phyloP scores from a whole-genome alignment of 1,140 invertebrate genomes.

The Brachionus rubens region DNA sequence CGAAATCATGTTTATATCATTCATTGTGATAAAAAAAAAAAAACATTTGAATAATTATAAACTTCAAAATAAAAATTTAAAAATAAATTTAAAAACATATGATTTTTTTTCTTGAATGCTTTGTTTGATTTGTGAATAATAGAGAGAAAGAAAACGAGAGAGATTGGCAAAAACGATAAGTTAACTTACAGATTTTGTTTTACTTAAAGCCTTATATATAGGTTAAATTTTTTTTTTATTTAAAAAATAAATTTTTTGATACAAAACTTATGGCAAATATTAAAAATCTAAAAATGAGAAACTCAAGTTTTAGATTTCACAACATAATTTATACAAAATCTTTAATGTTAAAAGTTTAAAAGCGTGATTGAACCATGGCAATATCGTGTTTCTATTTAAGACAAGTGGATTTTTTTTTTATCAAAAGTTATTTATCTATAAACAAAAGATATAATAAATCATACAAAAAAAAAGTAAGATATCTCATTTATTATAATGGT shows the following conservation, averaged over 20 bases:
- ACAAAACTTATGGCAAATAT: neutral
- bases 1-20: slow-evolving; percentile 11
- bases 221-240: neutral
- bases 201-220: neutral
- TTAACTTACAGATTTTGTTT: slow-evolving; percentile 13
- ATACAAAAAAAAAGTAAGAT: too few relatives aligned
- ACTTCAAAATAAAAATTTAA: too few relatives aligned
- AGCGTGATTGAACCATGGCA: slow-evolving; percentile 31
- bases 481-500: too few relatives aligned
- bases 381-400: neutral
- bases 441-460: too few relatives aligned
- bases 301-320: neutral
- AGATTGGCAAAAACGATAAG: too few relatives aligned
- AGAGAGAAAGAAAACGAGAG: too few relatives aligned
- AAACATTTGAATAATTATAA: too few relatives aligned
- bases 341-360: slow-evolving; percentile 45
- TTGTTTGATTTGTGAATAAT: too few relatives aligned
- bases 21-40: neutral
- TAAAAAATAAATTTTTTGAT: neutral
- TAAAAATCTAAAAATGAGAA: neutral
- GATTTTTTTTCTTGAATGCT: too few relatives aligned
- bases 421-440: neutral
- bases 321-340: slow-evolving; percentile 40
- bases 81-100: too few relatives aligned
- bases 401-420: neutral